phyloP scores from a whole-genome alignment of 2,797 vertebrate genomes.

The Characodon lateralis region DNA sequence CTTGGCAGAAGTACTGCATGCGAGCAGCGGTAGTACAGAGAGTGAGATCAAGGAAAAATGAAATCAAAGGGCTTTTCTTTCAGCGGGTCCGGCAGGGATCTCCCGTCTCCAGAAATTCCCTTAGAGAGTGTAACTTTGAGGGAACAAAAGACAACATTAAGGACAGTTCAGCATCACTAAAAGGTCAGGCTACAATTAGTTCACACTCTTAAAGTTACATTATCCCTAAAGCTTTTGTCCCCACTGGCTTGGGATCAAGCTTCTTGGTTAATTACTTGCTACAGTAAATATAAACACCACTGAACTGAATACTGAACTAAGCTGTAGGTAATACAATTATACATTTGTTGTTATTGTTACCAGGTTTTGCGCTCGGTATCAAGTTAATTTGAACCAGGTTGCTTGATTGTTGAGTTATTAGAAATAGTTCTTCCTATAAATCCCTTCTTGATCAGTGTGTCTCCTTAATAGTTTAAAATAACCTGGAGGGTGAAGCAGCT shows the following conservation, averaged over 20 bases:
- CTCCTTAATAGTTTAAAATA: conserved; percentile 21
- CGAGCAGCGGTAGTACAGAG: conserved; percentile 37
- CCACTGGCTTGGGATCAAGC: conserved; percentile 7
- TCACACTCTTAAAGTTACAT: conserved; percentile 26
- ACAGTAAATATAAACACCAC: not conserved
- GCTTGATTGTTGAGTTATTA: not conserved
- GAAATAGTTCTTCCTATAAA: not conserved
- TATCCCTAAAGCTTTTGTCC: conserved; percentile 6
- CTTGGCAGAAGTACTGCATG: conserved; percentile 17
- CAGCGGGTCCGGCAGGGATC: conserved; percentile 38
- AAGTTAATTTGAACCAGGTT: not conserved
- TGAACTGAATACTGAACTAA: not conserved
- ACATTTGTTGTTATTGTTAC: conserved; percentile 1
- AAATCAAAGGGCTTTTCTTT: conserved; percentile 62
- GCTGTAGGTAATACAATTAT: not conserved
- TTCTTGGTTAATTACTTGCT: not conserved
- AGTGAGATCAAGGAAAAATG: conserved; percentile 55
- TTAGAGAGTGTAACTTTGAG: conserved; percentile 8
- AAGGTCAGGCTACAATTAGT: conserved; percentile 29
- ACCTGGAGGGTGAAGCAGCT: conserved; percentile 30
- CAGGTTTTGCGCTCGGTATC: not conserved
- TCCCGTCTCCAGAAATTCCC: conserved; percentile 39
- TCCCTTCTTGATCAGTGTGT: not conserved
- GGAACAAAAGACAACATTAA: conserved; percentile 26
- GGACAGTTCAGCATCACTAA: not conserved